Percentiles rank a stretch among this genome's conserved stretches.
phyloP scores from a whole-genome alignment of 2,113 vertebrate genomes.

The Corythaixoides concolor region DNA sequence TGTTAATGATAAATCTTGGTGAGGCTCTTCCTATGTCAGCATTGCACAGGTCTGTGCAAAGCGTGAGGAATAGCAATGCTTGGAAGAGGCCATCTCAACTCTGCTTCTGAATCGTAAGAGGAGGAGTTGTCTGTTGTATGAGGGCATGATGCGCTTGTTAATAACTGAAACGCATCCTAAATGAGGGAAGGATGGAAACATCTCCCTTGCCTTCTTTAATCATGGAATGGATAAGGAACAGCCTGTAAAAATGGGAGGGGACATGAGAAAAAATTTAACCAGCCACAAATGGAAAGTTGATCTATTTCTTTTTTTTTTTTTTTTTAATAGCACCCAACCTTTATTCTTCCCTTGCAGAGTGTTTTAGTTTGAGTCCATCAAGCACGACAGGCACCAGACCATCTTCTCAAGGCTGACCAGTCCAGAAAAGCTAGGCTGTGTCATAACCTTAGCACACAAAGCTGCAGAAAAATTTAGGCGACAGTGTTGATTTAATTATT shows the following conservation, averaged over 20 bases:
- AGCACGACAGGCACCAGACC: background rate
- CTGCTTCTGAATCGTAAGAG: background rate
- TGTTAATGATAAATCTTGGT: background rate
- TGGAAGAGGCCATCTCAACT: background rate
- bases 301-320: background rate
- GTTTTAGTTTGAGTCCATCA: background rate
- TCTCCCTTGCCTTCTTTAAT: background rate
- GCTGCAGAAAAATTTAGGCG: background rate
- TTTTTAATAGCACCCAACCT: background rate
- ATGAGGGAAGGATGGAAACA: background rate
- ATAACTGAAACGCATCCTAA: background rate
- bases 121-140: background rate
- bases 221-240: background rate
- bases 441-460: conserved; percentile 3
- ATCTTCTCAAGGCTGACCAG: background rate
- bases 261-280: background rate
- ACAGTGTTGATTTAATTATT: conserved; percentile 7
- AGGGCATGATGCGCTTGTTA: background rate
- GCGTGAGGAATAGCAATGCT: background rate
- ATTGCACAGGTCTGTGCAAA: background rate
- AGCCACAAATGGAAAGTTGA: background rate
- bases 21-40: background rate
- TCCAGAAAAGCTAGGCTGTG: conserved; percentile 6
- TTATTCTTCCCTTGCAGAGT: background rate
- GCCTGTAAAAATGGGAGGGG: background rate